phyloP scores from a whole-genome alignment of 2,888 invertebrate genomes.

The Stenolophus ochropezus region DNA sequence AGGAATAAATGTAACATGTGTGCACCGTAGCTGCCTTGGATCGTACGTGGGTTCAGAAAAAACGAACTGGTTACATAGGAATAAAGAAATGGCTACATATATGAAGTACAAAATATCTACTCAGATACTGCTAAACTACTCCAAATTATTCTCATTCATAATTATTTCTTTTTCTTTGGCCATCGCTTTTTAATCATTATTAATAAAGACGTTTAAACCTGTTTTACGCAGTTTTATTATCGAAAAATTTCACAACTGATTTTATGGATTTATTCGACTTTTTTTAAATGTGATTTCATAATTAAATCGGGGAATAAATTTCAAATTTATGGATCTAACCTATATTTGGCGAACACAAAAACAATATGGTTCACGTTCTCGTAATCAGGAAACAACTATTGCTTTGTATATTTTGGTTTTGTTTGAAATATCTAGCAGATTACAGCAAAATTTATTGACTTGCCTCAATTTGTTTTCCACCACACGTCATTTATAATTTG shows the following conservation, averaged over 20 bases:
- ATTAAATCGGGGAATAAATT: not conserved
- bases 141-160: conserved; percentile 16
- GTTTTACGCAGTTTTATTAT: conserved; percentile 11
- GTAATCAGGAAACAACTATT: not conserved
- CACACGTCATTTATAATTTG: too few relatives aligned
- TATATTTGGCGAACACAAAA: not conserved
- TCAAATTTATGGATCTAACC: not conserved
- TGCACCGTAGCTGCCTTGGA: conserved; percentile 64
- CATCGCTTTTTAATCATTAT: conserved; percentile 7
- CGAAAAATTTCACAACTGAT: conserved; percentile 10
- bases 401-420: not conserved
- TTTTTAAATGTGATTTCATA: not conserved
- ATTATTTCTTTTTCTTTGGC: conserved; percentile 8
- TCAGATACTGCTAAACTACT: conserved; percentile 13
- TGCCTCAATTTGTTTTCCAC: not conserved
- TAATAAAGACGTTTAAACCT: conserved; percentile 19
- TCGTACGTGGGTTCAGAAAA: conserved; percentile 65
- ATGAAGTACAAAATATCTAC: conserved; percentile 45
- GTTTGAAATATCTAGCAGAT: not conserved
- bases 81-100: conserved; percentile 55
- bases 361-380: not conserved
- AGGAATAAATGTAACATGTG: conserved; percentile 66
- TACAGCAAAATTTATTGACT: not conserved
- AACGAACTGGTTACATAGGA: conserved; percentile 66
- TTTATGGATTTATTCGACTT: conserved; percentile 19